Evolutionary conservation across 2,113 vertebrate species (phyloP).

Genomic region (Chloroceryle aenea): DNA sequence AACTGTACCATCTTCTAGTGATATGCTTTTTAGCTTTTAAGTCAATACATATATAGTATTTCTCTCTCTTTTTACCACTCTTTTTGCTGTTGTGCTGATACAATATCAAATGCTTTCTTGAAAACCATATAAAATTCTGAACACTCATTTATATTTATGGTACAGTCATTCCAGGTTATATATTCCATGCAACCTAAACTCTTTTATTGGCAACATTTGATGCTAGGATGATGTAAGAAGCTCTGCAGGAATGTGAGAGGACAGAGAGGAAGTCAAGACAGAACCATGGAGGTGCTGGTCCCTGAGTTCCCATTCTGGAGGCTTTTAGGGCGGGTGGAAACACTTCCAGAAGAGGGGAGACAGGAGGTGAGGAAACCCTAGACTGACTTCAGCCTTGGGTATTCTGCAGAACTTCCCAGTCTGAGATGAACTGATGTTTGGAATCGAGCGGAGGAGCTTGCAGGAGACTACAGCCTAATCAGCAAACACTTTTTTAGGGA

Average conservation of each 20-base stretch:
- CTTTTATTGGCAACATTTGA: conserved; percentile 30
- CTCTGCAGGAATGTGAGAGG: not conserved
- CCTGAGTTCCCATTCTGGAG: not conserved
- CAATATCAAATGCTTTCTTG: not conserved
- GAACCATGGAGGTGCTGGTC: not conserved
- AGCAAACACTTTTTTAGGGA: not conserved
- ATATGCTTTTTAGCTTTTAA: not conserved
- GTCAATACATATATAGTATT: not conserved
- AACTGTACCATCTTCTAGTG: not conserved
- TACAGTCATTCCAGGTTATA: not conserved
- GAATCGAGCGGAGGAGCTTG: rapidly evolving
- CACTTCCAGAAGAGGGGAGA: not conserved
- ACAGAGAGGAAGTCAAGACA: not conserved
- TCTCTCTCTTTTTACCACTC: conserved; percentile 1
- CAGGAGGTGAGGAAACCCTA: not conserved
- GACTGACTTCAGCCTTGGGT: not conserved
- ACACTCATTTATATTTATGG: conserved; percentile 39
- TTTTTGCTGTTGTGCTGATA: not conserved
- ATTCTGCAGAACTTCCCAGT: not conserved
- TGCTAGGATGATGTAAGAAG: not conserved
- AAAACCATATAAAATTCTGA: conserved; percentile 40
- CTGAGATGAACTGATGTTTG: not conserved
- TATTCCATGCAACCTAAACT: not conserved
- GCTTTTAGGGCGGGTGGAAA: not conserved
- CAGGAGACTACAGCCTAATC: not conserved